A percentile compares a stretch with the other conserved stretches of the same genome.
phyloP scores from a whole-genome alignment of 2,888 invertebrate species.

The Ecliptopera silaceata region DNA sequence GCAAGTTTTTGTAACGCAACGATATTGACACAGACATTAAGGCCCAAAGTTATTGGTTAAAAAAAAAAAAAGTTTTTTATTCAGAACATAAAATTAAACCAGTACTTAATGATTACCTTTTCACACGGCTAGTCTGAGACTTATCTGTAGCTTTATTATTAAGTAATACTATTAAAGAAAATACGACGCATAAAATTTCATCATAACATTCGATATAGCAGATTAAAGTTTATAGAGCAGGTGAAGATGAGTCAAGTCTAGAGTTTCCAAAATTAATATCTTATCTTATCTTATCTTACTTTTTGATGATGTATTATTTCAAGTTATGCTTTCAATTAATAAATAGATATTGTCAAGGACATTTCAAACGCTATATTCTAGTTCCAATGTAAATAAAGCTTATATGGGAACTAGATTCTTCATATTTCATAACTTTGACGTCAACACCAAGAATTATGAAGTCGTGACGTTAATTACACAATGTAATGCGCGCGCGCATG shows the following conservation, averaged over 20 bases:
- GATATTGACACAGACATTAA: too few relatives aligned
- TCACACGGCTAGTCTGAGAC: not conserved
- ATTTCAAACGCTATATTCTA: too few relatives aligned
- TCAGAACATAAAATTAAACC: too few relatives aligned
- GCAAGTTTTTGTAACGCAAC: not conserved
- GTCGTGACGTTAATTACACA: slow-evolving; percentile 64
- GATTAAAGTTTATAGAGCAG: slow-evolving; percentile 12
- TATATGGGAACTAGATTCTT: too few relatives aligned
- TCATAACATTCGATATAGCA: slow-evolving; percentile 24
- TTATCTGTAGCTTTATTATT: not conserved
- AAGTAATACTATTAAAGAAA: slow-evolving; percentile 8
- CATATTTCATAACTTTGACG: slow-evolving; percentile 29
- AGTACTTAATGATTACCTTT: too few relatives aligned
- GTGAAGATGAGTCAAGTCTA: slow-evolving; percentile 10
- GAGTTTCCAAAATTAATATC: too few relatives aligned
- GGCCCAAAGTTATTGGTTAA: not conserved
- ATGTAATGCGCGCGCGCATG: slow-evolving; percentile 48
- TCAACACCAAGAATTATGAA: slow-evolving; percentile 54
- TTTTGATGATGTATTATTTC: too few relatives aligned
- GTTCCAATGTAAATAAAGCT: too few relatives aligned
- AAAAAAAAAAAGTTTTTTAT: not conserved
- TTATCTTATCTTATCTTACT: too few relatives aligned
- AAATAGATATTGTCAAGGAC: too few relatives aligned
- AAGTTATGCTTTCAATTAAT: too few relatives aligned
- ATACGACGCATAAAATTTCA: slow-evolving; percentile 18